Evolutionary conservation across 1,140 invertebrate genomes (phyloP).

Genomic region (Ladona fulva): DNA sequence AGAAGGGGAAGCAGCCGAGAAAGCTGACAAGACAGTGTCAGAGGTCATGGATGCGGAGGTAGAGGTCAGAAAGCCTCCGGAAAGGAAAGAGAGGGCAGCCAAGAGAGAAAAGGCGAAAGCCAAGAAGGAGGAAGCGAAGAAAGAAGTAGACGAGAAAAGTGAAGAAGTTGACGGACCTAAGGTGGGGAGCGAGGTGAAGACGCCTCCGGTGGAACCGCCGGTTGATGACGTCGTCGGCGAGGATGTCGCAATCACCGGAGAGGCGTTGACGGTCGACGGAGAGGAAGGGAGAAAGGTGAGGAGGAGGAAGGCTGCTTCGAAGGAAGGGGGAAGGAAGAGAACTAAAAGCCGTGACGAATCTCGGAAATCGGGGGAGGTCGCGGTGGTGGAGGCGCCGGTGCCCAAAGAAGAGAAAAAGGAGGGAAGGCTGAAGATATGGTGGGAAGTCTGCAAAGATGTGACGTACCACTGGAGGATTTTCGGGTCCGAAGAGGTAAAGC

Average conservation of each 20-base stretch:
- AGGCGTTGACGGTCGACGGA: conserved; percentile 16
- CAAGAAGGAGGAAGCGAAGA: not conserved
- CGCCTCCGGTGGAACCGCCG: not conserved
- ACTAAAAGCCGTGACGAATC: conserved; percentile 16
- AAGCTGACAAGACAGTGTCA: not conserved
- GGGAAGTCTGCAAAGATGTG: not conserved
- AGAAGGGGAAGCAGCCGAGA: not conserved
- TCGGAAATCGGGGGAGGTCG: not conserved
- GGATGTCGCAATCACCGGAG: not conserved
- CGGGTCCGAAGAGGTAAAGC: not conserved
- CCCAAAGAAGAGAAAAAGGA: conserved; percentile 24
- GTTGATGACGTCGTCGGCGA: conserved; percentile 16
- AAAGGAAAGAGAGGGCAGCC: not conserved
- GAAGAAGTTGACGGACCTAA: not conserved
- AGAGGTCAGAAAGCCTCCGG: conserved; percentile 27
- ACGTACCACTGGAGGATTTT: not conserved
- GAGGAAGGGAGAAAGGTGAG: conserved; percentile 25
- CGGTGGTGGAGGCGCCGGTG: conserved; percentile 19
- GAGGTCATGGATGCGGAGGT: conserved; percentile 22
- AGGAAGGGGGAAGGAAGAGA: conserved; percentile 24
- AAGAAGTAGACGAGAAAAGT: not conserved
- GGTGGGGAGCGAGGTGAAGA: not conserved
- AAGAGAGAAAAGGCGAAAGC: not conserved
- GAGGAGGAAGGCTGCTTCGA: conserved; percentile 27
- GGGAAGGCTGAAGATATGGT: not conserved